These are phyloP conservation scores for Potorous gilbertii DNA, from an alignment of 2,797 vertebrate genomes.

Conservation along the genomic window DNA sequence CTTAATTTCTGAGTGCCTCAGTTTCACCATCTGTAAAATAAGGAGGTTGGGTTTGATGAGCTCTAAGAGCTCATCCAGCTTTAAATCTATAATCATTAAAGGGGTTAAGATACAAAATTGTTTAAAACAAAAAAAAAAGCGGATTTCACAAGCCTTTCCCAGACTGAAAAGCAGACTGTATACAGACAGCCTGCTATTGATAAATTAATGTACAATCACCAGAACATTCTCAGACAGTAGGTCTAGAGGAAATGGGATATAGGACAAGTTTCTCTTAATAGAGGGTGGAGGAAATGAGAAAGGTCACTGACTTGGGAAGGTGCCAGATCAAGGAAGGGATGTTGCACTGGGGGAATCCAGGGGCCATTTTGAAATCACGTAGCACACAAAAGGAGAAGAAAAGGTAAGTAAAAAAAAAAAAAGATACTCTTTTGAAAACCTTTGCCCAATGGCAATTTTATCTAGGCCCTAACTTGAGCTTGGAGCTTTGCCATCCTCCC, in stretches of 20 bases:
- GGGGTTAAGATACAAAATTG: neutral
- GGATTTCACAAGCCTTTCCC: neutral
- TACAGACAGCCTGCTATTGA: neutral
- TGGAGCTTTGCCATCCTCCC: neutral
- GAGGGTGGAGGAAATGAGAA: neutral
- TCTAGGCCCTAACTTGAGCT: neutral
- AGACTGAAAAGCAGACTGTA: neutral
- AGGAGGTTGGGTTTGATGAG: neutral
- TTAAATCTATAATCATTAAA: neutral
- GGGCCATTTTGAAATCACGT: neutral
- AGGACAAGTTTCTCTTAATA: neutral
- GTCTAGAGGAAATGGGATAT: neutral
- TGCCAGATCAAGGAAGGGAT: neutral
- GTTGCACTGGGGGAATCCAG: neutral
- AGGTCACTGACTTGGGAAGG: neutral
- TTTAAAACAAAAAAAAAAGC: neutral
- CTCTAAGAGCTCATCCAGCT: neutral
- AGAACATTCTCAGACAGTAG: neutral
- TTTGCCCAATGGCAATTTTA: neutral
- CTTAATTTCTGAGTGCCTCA: neutral
- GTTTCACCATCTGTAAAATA: neutral
- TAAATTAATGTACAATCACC: neutral
- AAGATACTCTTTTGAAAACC: neutral
- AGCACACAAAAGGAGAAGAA: neutral
- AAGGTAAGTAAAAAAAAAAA: neutral